These are phyloP conservation scores for Strongylocentrotus purpuratus DNA, from an alignment of 35 echinoderm and acorn worm species.

Conservation along the genomic window DNA sequence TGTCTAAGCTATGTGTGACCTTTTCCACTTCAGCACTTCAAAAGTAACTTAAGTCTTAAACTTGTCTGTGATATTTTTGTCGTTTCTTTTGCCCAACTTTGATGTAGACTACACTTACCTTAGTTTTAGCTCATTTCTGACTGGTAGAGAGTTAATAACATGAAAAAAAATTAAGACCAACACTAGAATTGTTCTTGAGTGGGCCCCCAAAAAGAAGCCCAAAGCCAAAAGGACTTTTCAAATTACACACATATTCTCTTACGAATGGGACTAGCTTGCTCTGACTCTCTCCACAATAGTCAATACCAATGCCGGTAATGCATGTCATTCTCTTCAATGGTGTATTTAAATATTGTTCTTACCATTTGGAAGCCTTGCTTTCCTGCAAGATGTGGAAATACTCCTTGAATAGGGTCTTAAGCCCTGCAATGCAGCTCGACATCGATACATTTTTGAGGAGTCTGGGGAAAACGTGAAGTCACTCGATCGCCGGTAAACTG, in stretches of 20 bases:
- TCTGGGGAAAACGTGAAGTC: not conserved
- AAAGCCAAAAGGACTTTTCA: too few relatives aligned
- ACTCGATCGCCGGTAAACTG: not conserved
- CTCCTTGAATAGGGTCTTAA: constrained; percentile 5
- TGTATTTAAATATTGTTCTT: not conserved
- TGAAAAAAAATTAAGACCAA: too few relatives aligned
- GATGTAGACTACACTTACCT: too few relatives aligned
- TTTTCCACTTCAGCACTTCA: too few relatives aligned
- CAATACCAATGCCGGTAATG: not conserved
- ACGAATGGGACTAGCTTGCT: not conserved
- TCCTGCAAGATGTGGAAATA: not conserved
- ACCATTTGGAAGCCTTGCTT: constrained; percentile 49
- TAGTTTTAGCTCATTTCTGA: too few relatives aligned
- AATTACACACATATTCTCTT: not conserved
- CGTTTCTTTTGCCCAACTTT: too few relatives aligned
- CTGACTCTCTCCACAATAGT: not conserved
- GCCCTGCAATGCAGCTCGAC: constrained; percentile 30
- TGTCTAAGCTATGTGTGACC: too few relatives aligned
- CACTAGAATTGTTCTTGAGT: too few relatives aligned
- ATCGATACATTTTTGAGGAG: constrained; percentile 51
- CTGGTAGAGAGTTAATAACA: too few relatives aligned
- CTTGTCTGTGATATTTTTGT: too few relatives aligned
- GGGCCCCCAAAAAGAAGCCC: too few relatives aligned
- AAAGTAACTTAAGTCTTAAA: too few relatives aligned
- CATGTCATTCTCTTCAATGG: not conserved